phyloP scores from a whole-genome alignment of 2,797 vertebrate genomes.

The Capromys pilorides region DNA sequence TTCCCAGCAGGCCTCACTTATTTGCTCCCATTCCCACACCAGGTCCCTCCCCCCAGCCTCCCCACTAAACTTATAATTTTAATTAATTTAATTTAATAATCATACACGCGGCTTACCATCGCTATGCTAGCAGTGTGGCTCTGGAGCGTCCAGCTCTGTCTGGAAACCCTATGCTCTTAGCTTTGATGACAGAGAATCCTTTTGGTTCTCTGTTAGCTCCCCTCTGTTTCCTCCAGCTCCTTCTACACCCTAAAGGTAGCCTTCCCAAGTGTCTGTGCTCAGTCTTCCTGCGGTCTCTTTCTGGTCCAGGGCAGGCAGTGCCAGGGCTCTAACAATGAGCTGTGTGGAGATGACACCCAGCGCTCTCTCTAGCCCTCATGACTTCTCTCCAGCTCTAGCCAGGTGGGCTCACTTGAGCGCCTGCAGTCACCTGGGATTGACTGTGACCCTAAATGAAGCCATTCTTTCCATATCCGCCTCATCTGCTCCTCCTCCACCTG shows the following conservation, averaged over 20 bases:
- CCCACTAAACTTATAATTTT: neutral
- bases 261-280: neutral
- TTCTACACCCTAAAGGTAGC: neutral
- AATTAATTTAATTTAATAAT: neutral
- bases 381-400: neutral
- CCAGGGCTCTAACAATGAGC: neutral
- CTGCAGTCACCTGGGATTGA: neutral
- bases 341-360: neutral
- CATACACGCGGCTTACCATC: neutral
- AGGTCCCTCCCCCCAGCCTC: too few species aligned
- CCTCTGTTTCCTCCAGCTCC: neutral
- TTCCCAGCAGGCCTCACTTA: too few species aligned
- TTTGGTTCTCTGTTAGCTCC: neutral
- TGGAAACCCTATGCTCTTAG: neutral
- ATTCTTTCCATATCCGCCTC: neutral
- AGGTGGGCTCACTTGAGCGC: neutral
- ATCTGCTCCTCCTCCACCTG: neutral
- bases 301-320: neutral
- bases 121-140: fast-evolving
- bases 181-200: neutral
- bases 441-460: neutral
- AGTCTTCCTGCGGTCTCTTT: neutral
- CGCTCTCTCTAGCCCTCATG: neutral
- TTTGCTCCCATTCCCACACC: too few species aligned
- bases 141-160: neutral